Evolutionary conservation across 2,113 vertebrate genomes (phyloP).

Genomic region (Sula dactylatra): DNA sequence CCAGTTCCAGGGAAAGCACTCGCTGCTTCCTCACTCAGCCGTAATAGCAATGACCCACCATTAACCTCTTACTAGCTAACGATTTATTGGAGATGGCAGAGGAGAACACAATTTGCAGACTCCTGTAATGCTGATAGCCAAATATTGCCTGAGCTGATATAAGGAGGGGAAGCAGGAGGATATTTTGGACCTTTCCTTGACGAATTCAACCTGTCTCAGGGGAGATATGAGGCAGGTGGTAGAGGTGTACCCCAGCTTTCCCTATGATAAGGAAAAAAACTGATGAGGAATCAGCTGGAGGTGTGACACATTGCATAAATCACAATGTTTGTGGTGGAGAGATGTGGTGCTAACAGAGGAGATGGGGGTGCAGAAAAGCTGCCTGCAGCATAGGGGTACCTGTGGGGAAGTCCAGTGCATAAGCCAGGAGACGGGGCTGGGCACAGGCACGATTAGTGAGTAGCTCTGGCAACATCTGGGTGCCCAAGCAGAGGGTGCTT

Average conservation of each 20-base stretch:
- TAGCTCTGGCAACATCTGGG: neutral
- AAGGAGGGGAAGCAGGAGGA: neutral
- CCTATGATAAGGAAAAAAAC: neutral
- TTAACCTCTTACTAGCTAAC: neutral
- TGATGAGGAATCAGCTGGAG: neutral
- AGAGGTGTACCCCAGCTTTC: neutral
- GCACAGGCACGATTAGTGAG: neutral
- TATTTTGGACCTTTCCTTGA: neutral
- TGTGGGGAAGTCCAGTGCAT: neutral
- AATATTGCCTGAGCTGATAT: neutral
- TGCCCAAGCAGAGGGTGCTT: neutral
- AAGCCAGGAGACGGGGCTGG: neutral
- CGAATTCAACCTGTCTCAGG: neutral
- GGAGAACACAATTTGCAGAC: neutral
- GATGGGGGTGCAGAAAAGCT: neutral
- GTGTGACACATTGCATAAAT: neutral
- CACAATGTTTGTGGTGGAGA: neutral
- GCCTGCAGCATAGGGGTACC: neutral
- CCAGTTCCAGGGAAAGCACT: accelerated
- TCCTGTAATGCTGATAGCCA: neutral
- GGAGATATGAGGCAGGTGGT: neutral
- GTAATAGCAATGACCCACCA: neutral
- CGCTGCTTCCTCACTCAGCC: neutral
- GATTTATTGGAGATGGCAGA: neutral
- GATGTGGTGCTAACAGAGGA: neutral